phyloP scores from a whole-genome alignment of 1,140 invertebrate genomes.

The Hydropsyche tenuis region DNA sequence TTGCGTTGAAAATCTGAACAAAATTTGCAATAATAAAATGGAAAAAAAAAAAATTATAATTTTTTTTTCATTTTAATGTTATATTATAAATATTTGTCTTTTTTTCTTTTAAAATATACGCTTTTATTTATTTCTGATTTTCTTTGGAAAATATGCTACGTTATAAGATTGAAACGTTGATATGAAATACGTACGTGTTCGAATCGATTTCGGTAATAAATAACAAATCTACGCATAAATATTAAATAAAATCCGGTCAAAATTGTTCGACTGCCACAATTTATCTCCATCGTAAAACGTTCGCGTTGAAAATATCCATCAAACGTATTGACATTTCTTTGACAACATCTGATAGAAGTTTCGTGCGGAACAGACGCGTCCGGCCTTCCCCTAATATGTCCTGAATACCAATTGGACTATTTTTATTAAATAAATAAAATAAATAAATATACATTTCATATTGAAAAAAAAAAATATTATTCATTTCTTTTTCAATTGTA shows the following conservation, averaged over 20 bases:
- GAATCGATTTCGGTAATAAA: neutral
- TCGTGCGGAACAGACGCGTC: constrained; percentile 38
- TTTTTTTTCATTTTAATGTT: too few species aligned
- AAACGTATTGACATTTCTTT: constrained; percentile 43
- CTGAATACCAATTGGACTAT: neutral
- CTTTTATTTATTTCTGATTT: too few species aligned
- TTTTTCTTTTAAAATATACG: too few species aligned
- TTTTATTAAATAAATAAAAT: neutral
- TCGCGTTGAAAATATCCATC: constrained; percentile 40
- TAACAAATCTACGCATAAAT: neutral
- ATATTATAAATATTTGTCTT: too few species aligned
- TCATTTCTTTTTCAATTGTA: neutral
- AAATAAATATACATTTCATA: neutral
- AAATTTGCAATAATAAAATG: too few species aligned
- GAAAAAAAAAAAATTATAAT: too few species aligned
- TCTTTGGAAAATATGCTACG: too few species aligned
- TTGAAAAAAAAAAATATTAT: too few species aligned
- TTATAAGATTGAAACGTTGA: neutral
- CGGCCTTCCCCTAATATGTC: constrained; percentile 29
- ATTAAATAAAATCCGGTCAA: neutral
- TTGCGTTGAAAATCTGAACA: too few species aligned
- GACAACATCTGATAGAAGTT: constrained; percentile 43
- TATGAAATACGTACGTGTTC: neutral
- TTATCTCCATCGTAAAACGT: constrained; percentile 43
- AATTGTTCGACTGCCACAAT: constrained; percentile 27